These are phyloP conservation scores for Linurgus olivaceus DNA, from an alignment of 2,797 vertebrate genomes.

Conservation along the genomic window DNA sequence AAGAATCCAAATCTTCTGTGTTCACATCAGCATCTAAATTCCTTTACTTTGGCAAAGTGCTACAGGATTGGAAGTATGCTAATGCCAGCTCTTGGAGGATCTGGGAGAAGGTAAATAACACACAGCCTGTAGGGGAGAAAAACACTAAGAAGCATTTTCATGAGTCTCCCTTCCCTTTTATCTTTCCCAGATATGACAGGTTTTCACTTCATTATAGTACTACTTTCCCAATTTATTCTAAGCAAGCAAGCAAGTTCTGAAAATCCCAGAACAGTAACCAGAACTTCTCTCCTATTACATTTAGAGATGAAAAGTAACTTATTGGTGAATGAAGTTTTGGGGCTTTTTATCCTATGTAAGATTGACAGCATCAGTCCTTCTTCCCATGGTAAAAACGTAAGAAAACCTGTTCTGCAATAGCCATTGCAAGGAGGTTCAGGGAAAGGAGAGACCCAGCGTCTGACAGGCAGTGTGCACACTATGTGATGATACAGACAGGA, in stretches of 20 bases:
- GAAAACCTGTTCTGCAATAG: background rate
- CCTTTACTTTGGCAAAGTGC: background rate
- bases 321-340: background rate
- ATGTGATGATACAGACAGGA: background rate
- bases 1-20: background rate
- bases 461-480: background rate
- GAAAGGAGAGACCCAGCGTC: background rate
- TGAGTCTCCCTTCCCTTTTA: background rate
- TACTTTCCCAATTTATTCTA: background rate
- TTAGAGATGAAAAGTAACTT: background rate
- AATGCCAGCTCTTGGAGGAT: background rate
- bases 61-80: background rate
- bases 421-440: background rate
- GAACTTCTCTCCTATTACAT: background rate
- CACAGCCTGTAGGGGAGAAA: background rate
- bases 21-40: background rate
- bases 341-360: background rate
- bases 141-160: background rate
- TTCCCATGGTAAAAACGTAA: background rate
- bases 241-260: background rate
- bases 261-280: background rate
- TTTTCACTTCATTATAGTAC: background rate
- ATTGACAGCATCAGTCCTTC: background rate
- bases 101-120: conserved; percentile 4
- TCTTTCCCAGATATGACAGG: background rate